These are phyloP conservation scores for Drosophila elegans DNA, from an alignment of 1,140 invertebrate species.

Conservation along the genomic window DNA sequence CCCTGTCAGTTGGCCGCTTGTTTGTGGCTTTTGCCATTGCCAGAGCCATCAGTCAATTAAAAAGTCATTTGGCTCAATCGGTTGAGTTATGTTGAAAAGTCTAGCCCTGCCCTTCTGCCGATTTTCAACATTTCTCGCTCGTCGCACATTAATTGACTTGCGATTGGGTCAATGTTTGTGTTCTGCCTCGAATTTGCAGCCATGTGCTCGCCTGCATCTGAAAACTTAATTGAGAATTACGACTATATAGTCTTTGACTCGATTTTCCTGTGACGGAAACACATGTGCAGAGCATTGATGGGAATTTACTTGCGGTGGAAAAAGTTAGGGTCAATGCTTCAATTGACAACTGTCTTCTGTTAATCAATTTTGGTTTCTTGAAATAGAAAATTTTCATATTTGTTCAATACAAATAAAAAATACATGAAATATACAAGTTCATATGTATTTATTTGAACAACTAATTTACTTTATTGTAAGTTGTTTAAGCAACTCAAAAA, in stretches of 20 bases:
- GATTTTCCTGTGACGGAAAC: conserved; percentile 23
- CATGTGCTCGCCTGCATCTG: conserved; percentile 14
- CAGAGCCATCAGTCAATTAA: conserved; percentile 64
- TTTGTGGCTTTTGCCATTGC: conserved; percentile 10
- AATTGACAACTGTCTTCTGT: conserved; percentile 23
- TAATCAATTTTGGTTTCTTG: conserved; percentile 9
- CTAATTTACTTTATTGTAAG: no score
- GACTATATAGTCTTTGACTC: conserved; percentile 14
- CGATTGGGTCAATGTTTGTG: conserved; percentile 54
- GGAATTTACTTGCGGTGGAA: not conserved
- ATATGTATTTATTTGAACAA: no score
- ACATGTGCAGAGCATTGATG: conserved; percentile 25
- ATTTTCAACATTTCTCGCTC: conserved; percentile 9
- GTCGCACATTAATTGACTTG: conserved; percentile 67
- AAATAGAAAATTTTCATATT: not conserved
- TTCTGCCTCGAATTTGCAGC: conserved; percentile 31
- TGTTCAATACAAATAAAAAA: not conserved
- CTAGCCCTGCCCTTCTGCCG: conserved; percentile 9
- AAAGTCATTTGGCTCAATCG: conserved; percentile 55
- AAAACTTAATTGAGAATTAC: conserved; percentile 44
- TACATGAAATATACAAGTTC: not conserved
- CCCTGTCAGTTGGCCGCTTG: conserved; percentile 21
- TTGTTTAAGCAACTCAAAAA: no score
- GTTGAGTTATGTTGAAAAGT: conserved; percentile 58
- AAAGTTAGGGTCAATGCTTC: conserved; percentile 18